Evolutionary conservation across 2,888 invertebrate genomes (phyloP).

Genomic region (Eristalis intricaria): DNA sequence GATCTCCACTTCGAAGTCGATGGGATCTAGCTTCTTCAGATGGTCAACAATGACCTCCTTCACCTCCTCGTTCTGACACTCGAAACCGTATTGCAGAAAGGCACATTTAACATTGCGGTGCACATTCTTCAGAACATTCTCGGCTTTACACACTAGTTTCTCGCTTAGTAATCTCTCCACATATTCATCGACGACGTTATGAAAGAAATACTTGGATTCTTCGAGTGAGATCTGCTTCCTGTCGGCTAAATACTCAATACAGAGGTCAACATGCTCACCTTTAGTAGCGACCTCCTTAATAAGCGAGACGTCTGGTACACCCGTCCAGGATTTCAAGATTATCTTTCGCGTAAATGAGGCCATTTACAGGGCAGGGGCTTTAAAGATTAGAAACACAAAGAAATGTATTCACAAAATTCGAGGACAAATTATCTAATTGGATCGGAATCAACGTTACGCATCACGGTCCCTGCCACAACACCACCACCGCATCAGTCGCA

Average conservation of each 20-base stretch:
- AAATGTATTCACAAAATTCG: conserved; percentile 23
- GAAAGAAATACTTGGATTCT: conserved; percentile 77
- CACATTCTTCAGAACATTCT: conserved; percentile 77
- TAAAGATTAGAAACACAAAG: conserved; percentile 35
- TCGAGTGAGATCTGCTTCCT: conserved; percentile 72
- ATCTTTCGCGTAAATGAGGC: conserved; percentile 76
- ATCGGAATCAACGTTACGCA: conserved; percentile 42
- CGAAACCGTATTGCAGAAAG: conserved; percentile 83
- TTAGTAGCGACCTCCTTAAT: conserved; percentile 81
- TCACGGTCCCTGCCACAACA: conserved; percentile 4
- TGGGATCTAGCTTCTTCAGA: conserved; percentile 83
- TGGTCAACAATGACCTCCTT: conserved; percentile 87
- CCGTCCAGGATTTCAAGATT: conserved; percentile 79
- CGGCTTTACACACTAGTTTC: conserved; percentile 78
- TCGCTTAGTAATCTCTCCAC: conserved; percentile 79
- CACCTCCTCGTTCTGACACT: conserved; percentile 83
- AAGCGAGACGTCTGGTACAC: conserved; percentile 78
- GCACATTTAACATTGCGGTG: conserved; percentile 78
- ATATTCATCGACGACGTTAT: conserved; percentile 79
- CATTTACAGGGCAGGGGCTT: conserved; percentile 11
- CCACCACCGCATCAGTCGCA: neutral
- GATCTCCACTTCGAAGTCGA: conserved; percentile 75
- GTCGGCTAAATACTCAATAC: conserved; percentile 78
- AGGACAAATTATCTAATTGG: conserved; percentile 57
- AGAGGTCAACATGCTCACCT: conserved; percentile 79